Base-by-base conservation (phyloP, 1,140 invertebrate species). In the Drosophila navojoa region DNA sequence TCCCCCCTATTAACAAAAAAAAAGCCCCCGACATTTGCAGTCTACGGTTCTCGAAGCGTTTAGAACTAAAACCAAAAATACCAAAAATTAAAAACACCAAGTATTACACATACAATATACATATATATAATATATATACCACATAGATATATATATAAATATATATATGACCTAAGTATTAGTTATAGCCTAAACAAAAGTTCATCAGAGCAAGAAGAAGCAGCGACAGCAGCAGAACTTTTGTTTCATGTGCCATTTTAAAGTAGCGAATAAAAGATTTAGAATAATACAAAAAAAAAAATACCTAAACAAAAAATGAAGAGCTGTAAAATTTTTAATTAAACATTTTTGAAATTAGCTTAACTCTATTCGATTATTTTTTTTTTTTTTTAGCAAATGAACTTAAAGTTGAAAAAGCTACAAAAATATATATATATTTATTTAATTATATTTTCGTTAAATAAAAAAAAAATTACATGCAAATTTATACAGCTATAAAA, bases 191-290 rank as follows among this genome's bases (percentile, higher is more conserved):
- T 45, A 45, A 45, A 13, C 42, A 15, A 45, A 45, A 44, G 73
- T 62, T 49, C 73, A 79, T n/a, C 42, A 61, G 32, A 3, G 40
- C 45, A 58, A 72, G 50, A 29, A 66, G 53, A 64, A 70, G 53
- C n/a, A 45, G 42, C 42, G 11, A 16, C 7, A 16, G 42, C 42
- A 45, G 15, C 42, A 2, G 42, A 89, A 89, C 84, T 84, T 89
- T 89, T 89, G 84, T 90, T 89, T 89, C 79, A 89, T 89, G 85
- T 89, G 84, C 84, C 84, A 89, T 89, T 89, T 89, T 89, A 89
- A 84, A 67, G 84, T 89, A 89, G 82, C 76, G 49, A 85, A 54
- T n/a, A 70, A 60, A 22, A 44, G 49, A 29, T 25, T 49, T 49
- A 40, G 25, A 29, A 49, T 38, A 55, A 47, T 44, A 60, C 19